Evolutionary conservation across 2,888 invertebrate genomes (phyloP), one percentile per base, ranked within the genome.

Genomic region (Brachypalpus laphriformis): DNA sequence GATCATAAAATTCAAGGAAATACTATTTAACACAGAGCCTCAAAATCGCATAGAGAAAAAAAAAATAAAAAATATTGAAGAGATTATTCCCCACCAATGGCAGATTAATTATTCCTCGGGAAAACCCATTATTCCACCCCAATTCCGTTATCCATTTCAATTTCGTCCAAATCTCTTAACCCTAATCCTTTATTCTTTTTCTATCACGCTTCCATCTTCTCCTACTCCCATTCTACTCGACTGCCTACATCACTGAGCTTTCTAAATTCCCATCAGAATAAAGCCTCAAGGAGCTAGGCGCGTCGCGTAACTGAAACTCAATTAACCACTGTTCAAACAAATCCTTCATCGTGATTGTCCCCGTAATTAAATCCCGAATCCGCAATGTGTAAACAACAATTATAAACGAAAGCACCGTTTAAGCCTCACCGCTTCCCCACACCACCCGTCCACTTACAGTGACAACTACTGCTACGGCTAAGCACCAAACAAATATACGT

Each of bases 241-340:
- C 20, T 11, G 16, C 54, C 42, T 49, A 25, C 65, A 6, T 47
- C 18, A n/a, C 14, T 16, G 68, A 63, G 42, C 18, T 70, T 66
- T 66, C 71, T 56, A 82, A 72, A 66, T 66, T 82, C 59, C 57
- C 59, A 77, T 71, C 66, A 71, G 71, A 85, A 81, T 70, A 71
- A 76, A 75, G 74, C 65, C 74, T 59, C 25, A 42, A 71, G 80
- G 75, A 70, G 66, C 31, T 56, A 75, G 75, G 61, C 65, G 85
- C 66, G 59, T 66, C 70, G 59, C 85, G 80, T 76, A 81, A 85
- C 85, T 71, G 71, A 80, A 85, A 81, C 80, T 85, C 85, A 85
- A 85, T 85, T 85, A 85, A 85, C 75, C 80, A 65, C 85, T 85
- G 80, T 85, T 76, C 80, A 85, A 85, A 85, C 81, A 85, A 76